These are phyloP conservation scores for Drosophila sechellia DNA, from an alignment of 1,140 invertebrate species.

Conservation along the genomic window DNA sequence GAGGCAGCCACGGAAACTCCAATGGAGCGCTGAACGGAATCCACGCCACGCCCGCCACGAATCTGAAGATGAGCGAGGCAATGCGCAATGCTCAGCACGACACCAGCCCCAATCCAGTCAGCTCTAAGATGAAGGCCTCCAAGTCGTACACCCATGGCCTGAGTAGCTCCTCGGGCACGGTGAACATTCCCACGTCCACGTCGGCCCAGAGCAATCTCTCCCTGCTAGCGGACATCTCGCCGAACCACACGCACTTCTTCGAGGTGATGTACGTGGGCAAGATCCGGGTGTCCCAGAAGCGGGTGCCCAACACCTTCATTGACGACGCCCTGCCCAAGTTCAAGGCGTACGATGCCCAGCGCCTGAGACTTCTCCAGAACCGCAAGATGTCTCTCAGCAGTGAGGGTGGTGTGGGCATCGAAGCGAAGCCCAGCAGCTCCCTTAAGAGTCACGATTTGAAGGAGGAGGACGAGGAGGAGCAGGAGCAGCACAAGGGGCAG, in stretches of 20 bases:
- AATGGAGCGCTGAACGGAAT: slow-evolving; percentile 64
- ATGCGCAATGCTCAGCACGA: slow-evolving; percentile 79
- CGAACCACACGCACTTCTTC: slow-evolving; percentile 93
- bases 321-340: slow-evolving; percentile 96
- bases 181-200: slow-evolving; percentile 80
- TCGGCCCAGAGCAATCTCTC: slow-evolving; percentile 85
- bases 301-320: slow-evolving; percentile 94
- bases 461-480: slow-evolving; percentile 72
- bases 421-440: slow-evolving; percentile 51
- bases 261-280: slow-evolving; percentile 95
- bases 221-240: slow-evolving; percentile 91
- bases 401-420: slow-evolving; percentile 65
- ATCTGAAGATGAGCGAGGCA: slow-evolving; percentile 79
- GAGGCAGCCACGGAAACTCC: slow-evolving; percentile 32
- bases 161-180: slow-evolving; percentile 81
- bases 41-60: slow-evolving; percentile 80
- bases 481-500: slow-evolving; percentile 14
- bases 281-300: slow-evolving; percentile 93
- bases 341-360: slow-evolving; percentile 90
- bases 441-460: slow-evolving; percentile 72
- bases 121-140: slow-evolving; percentile 81
- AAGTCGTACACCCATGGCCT: slow-evolving; percentile 83
- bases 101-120: slow-evolving; percentile 78
- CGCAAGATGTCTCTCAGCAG: slow-evolving; percentile 81
- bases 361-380: slow-evolving; percentile 86